These are phyloP conservation scores for Plectrocnemia conspersa DNA, from an alignment of 1,140 invertebrate species.

Conservation along the genomic window DNA sequence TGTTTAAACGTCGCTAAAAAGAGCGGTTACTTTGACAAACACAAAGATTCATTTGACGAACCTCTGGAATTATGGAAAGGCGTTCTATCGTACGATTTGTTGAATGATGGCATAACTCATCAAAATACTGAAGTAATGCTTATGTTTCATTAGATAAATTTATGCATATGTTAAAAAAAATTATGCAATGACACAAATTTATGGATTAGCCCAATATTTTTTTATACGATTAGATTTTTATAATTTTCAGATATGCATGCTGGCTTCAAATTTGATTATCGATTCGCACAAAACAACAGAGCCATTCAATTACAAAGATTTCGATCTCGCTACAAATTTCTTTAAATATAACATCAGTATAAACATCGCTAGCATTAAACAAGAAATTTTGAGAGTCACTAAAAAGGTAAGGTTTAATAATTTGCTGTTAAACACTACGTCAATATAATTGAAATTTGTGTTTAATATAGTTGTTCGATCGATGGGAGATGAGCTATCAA, in stretches of 20 bases:
- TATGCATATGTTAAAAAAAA: no score
- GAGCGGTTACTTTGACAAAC: conserved; percentile 34
- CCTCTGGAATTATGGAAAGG: conserved; percentile 37
- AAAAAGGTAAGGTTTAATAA: conserved; percentile 63
- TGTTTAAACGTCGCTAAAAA: conserved; percentile 41
- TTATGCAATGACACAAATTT: no score
- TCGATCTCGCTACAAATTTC: conserved; percentile 64
- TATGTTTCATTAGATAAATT: conserved; percentile 6
- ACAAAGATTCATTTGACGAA: conserved; percentile 3
- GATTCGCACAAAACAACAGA: conserved; percentile 74
- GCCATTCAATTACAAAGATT: conserved; percentile 56
- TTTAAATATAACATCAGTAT: conserved; percentile 66
- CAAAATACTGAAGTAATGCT: conserved; percentile 42
- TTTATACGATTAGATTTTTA: no score
- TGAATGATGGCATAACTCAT: conserved; percentile 39
- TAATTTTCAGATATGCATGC: conserved; percentile 48
- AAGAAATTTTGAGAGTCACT: conserved; percentile 56
- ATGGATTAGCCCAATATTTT: no score
- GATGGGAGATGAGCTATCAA: conserved; percentile 27
- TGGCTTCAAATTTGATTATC: conserved; percentile 64
- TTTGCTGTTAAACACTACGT: neutral
- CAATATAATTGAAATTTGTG: neutral
- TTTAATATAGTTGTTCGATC: conserved; percentile 16
- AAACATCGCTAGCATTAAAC: conserved; percentile 60
- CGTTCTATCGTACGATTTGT: conserved; percentile 38